phyloP scores from a whole-genome alignment of 2,888 invertebrate genomes.

The Spialia ferax region DNA sequence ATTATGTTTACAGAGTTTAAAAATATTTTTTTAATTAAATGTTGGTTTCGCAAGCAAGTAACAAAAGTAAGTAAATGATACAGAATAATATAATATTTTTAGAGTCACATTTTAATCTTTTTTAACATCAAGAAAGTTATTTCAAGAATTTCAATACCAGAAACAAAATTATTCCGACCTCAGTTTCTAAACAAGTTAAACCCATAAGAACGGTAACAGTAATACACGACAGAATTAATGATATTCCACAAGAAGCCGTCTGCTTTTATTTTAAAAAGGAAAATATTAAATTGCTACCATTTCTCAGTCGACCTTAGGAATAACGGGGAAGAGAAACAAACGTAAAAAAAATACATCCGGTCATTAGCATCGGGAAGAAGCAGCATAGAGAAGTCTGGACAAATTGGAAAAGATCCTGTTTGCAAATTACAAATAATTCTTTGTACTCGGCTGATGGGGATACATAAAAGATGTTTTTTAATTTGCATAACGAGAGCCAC shows the following conservation, averaged over 20 bases:
- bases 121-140: no score
- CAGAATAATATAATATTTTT: no score
- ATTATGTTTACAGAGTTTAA: no score
- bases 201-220: constrained; percentile 10
- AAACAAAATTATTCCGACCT: neutral
- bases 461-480: constrained; percentile 70
- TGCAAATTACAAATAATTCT: constrained; percentile 75
- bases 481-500: constrained; percentile 75
- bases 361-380: constrained; percentile 55
- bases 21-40: no score
- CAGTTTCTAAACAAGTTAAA: constrained; percentile 9
- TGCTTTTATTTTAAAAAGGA: constrained; percentile 43
- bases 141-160: neutral
- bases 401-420: constrained; percentile 74
- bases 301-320: constrained; percentile 53
- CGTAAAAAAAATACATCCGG: constrained; percentile 62
- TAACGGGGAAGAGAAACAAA: constrained; percentile 54
- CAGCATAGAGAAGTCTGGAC: constrained; percentile 54
- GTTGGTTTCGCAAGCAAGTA: no score
- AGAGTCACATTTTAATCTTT: no score
- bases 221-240: constrained; percentile 32
- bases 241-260: constrained; percentile 32
- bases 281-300: constrained; percentile 47
- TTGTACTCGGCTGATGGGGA: constrained; percentile 67
- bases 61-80: no score